phyloP scores from a whole-genome alignment of 2,797 vertebrate species.

The Pangasius sanitwongsei region DNA sequence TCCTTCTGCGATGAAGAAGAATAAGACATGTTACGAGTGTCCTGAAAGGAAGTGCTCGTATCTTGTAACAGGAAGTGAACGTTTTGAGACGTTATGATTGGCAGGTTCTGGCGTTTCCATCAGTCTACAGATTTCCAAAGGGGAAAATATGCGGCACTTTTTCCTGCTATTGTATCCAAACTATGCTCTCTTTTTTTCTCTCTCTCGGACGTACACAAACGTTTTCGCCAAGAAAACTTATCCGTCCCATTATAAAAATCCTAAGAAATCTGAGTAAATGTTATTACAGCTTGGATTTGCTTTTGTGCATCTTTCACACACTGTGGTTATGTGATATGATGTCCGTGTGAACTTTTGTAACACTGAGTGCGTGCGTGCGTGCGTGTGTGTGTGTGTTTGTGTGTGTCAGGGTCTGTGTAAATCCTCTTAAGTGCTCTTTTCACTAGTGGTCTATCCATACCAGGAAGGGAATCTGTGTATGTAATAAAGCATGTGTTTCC shows the following conservation, averaged over 20 bases:
- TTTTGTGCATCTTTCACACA: constrained; percentile 53
- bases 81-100: neutral
- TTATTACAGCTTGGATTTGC: constrained; percentile 48
- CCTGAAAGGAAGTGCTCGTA: neutral
- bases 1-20: neutral
- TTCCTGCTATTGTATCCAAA: constrained; percentile 62
- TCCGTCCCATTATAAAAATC: neutral
- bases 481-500: constrained; percentile 2
- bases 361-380: constrained; percentile 26
- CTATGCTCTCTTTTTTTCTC: neutral
- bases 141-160: neutral
- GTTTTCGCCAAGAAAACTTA: neutral
- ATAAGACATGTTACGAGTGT: neutral
- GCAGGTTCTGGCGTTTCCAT: neutral
- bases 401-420: neutral
- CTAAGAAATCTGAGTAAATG: constrained; percentile 51
- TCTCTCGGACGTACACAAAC: neutral
- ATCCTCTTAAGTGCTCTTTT: constrained; percentile 32
- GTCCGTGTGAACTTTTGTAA: constrained; percentile 47
- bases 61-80: constrained; percentile 14
- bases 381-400: constrained; percentile 21
- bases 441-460: neutral
- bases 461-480: constrained; percentile 31
- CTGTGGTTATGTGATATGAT: constrained; percentile 48
- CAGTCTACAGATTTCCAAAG: constrained; percentile 26